These are phyloP conservation scores for Nemapogon koenigi DNA, from an alignment of 2,888 invertebrate species.

Conservation along the genomic window DNA sequence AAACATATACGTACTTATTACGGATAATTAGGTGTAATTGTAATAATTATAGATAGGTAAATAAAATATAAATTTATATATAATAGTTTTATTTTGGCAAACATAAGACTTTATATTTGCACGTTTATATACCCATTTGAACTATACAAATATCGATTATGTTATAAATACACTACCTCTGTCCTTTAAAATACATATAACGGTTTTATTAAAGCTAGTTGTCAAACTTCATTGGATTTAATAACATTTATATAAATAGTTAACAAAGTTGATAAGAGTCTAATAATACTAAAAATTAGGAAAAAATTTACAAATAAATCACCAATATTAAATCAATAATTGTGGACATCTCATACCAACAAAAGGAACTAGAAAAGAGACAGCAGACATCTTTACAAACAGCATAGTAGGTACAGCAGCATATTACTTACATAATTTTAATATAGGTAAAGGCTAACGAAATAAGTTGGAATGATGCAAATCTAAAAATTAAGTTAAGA, in stretches of 20 bases:
- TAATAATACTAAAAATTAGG: constrained; percentile 52
- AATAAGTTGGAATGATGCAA: constrained; percentile 41
- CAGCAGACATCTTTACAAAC: not conserved
- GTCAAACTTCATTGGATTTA: constrained; percentile 51
- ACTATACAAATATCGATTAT: constrained; percentile 63
- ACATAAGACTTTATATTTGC: constrained; percentile 45
- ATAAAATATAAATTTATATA: constrained; percentile 29
- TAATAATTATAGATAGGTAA: constrained; percentile 22
- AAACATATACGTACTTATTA: no score
- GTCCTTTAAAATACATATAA: constrained; percentile 57
- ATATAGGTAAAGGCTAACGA: constrained; percentile 19
- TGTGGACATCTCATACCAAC: constrained; percentile 16
- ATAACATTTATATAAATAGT: constrained; percentile 61
- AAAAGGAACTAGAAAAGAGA: constrained; percentile 8
- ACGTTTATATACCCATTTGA: constrained; percentile 58
- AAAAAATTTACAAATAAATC: constrained; percentile 46
- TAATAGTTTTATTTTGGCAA: constrained; percentile 62
- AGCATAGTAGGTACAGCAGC: constrained; percentile 14
- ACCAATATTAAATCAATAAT: constrained; percentile 21
- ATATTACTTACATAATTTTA: constrained; percentile 20
- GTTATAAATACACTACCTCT: constrained; percentile 62
- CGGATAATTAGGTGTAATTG: no score
- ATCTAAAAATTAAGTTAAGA: constrained; percentile 31
- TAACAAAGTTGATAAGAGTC: constrained; percentile 45
- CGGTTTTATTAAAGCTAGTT: constrained; percentile 60